A percentile compares a stretch with the other conserved stretches of the same genome.
Evolutionary conservation across 2,113 vertebrate species (phyloP).

Genomic region (Eulemur macaco): DNA sequence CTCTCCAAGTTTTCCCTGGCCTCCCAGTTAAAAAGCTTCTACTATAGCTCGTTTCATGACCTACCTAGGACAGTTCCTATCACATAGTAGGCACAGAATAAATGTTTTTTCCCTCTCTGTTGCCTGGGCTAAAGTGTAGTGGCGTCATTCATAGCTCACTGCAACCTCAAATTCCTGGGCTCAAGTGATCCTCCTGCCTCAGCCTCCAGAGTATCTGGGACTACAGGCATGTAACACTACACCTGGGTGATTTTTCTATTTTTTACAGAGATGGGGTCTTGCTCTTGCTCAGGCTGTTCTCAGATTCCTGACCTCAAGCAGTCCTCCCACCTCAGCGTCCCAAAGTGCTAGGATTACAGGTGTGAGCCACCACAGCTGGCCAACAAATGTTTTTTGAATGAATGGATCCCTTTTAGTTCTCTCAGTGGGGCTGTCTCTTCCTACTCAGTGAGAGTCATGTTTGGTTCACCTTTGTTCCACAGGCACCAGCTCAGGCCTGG

Average conservation of each 20-base stretch:
- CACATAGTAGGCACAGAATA: not conserved
- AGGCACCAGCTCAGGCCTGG: not conserved
- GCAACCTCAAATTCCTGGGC: not conserved
- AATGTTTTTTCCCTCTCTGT: not conserved
- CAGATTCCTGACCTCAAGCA: not conserved
- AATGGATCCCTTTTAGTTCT: not conserved
- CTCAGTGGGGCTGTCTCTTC: not conserved
- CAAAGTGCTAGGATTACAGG: not conserved
- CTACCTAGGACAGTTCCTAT: not conserved
- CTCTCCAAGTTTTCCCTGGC: not conserved
- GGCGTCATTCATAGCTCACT: not conserved
- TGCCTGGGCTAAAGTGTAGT: not conserved
- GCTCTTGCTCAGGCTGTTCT: not conserved
- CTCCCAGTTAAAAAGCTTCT: constrained; percentile 21
- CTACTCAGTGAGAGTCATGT: not conserved
- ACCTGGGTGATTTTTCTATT: not conserved
- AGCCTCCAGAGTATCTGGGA: not conserved
- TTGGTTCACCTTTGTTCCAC: not conserved
- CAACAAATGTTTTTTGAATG: not conserved
- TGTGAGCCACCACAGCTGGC: not conserved
- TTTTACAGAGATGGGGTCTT: not conserved
- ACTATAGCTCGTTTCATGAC: not conserved
- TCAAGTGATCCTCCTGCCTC: not conserved
- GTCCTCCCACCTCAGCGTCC: not conserved
- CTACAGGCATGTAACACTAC: not conserved